A percentile compares a stretch with the other conserved stretches of the same genome.
Evolutionary conservation across 2,888 invertebrate species (phyloP).

Genomic region (Tuberolachnus salignus): DNA sequence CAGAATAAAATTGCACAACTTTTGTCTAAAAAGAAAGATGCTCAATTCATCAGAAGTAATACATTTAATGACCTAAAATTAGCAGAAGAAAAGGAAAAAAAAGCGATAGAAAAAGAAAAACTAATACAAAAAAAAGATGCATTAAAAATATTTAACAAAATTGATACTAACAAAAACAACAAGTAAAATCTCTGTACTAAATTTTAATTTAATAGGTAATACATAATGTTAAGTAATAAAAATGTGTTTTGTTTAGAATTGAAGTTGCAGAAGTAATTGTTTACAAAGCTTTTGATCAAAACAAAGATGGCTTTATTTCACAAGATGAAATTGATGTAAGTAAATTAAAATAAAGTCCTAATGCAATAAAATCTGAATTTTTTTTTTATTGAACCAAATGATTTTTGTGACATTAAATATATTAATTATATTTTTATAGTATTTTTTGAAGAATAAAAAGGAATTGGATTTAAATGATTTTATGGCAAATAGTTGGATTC

Average conservation of each 20-base stretch:
- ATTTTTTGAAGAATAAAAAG: constrained; percentile 37
- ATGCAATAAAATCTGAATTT: too few relatives aligned
- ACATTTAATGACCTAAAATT: constrained; percentile 62
- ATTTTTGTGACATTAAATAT: not conserved
- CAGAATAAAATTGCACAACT: constrained; percentile 7
- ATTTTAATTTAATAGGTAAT: not conserved
- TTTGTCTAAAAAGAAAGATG: not conserved
- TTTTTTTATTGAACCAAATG: not conserved
- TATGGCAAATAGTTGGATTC: constrained; percentile 4
- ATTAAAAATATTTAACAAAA: constrained; percentile 73
- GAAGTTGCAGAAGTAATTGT: constrained; percentile 73
- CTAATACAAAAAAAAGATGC: constrained; percentile 70
- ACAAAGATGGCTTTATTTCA: constrained; percentile 85
- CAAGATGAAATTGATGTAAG: constrained; percentile 78
- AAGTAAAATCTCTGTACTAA: constrained; percentile 59
- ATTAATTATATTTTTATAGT: constrained; percentile 20
- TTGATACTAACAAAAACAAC: constrained; percentile 83
- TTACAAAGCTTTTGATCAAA: constrained; percentile 81
- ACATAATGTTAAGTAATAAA: not conserved
- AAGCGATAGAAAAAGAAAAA: constrained; percentile 68
- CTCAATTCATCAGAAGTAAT: constrained; percentile 7
- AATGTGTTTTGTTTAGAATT: constrained; percentile 64
- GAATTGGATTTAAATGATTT: constrained; percentile 5
- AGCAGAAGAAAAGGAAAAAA: constrained; percentile 65
- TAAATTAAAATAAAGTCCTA: not conserved